Evolutionary conservation across 2,113 vertebrate genomes (phyloP).

Genomic region (Dryoscopus gambensis): DNA sequence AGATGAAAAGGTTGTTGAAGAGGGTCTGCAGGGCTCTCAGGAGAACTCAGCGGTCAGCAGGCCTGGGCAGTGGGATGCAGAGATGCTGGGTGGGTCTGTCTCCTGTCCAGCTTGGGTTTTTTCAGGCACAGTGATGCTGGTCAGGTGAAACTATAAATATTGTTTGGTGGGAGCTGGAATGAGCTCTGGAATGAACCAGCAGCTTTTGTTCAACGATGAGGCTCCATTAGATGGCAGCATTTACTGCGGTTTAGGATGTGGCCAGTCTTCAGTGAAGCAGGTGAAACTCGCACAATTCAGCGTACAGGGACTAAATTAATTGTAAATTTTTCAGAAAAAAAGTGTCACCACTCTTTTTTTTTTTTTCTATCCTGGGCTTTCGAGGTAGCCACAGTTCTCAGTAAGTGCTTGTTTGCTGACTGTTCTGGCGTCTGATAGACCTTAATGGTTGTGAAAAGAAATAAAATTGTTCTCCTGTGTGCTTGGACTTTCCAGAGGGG

Average conservation of each 20-base stretch:
- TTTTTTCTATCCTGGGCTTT: neutral
- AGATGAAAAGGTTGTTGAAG: neutral
- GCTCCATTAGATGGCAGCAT: constrained; percentile 61
- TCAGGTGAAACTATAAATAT: neutral
- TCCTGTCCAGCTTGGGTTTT: neutral
- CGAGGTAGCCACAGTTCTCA: neutral
- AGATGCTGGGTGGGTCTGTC: neutral
- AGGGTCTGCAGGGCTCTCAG: neutral
- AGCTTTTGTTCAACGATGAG: neutral
- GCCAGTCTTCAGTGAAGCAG: neutral
- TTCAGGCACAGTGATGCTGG: neutral
- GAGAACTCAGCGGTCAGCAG: neutral
- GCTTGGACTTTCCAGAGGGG: neutral
- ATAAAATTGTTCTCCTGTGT: neutral
- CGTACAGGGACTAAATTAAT: neutral
- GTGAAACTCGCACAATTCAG: neutral
- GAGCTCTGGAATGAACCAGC: neutral
- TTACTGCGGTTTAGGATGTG: neutral
- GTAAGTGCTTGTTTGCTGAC: neutral
- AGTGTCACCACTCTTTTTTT: too few species aligned
- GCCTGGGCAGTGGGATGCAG: neutral
- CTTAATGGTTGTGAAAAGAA: neutral
- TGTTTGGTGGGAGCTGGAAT: neutral
- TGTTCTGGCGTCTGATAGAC: neutral
- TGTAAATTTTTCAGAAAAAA: neutral